Evolutionary conservation across 2,113 vertebrate species (phyloP).

Genomic region (Colossoma macropomum): DNA sequence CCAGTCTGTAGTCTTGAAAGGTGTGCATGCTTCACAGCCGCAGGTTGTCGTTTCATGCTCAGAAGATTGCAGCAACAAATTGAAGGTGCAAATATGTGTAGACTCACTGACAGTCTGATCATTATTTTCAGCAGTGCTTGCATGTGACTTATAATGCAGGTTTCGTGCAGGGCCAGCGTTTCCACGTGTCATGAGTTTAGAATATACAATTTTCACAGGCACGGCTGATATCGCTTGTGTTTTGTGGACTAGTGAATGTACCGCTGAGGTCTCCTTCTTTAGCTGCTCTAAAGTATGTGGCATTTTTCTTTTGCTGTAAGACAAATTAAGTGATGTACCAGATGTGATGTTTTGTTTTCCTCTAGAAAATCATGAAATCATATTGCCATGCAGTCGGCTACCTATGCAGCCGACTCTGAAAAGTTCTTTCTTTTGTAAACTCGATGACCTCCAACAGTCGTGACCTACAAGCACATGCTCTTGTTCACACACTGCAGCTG

Average conservation of each 20-base stretch:
- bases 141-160: too few relatives aligned
- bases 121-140: neutral
- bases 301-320: neutral
- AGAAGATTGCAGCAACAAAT: neutral
- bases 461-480: neutral
- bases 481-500: slow-evolving; percentile 9
- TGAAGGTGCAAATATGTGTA: neutral
- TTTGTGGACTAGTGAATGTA: neutral
- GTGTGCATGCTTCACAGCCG: neutral
- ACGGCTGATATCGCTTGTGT: neutral
- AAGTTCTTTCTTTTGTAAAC: slow-evolving; percentile 20
- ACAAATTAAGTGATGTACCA: neutral
- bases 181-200: neutral
- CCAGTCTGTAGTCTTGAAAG: neutral
- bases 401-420: neutral
- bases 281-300: neutral
- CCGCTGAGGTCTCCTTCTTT: neutral
- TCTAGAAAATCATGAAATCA: neutral
- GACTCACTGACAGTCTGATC: neutral
- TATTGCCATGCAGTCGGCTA: neutral
- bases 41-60: neutral
- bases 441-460: slow-evolving; percentile 29
- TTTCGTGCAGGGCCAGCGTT: neutral
- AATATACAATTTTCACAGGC: neutral
- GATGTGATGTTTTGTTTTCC: neutral